Base-by-base conservation (phyloP, 2,797 vertebrate genomes). In the Cynopterus sphinx region DNA sequence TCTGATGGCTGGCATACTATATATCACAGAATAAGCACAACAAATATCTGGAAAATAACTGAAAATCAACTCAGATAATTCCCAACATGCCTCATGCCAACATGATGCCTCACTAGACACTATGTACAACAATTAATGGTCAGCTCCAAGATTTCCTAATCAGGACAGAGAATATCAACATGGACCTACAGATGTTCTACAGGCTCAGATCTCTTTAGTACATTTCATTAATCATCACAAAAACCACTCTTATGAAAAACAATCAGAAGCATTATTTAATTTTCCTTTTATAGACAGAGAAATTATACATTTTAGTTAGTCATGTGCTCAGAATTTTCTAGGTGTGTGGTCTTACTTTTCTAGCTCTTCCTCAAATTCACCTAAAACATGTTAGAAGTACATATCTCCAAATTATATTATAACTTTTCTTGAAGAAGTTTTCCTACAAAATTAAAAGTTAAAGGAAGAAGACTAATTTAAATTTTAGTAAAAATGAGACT, bases 151-250 rank as follows among this genome's bases (percentile, higher is more conserved):
- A 71, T 65, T 83, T 86, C 22, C 71, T 71, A 28, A 51, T 31
- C 79, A 74, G 78, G 73, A 71, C 28, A 77, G 53, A 84, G 22
- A 75, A 46, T 15, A 84, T 78, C 33, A 71, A 61, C 16, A 68
- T n/a, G 51, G 36, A 31, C 59, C 36, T 61, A 53, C 5, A 33
- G 22, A 53, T 39, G 73, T 4, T 36, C 46, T 41, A 68, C 3
- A 59, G 55, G 28, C 51, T 87, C 59, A 73, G 46, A n/a, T 79
- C 31, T 46, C 46, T 41, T 95, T 61, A 63, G 41, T 41, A 6
- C 74, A 87, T 63, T 87, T 93, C 39, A 96, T 65, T 74, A 90
- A 87, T 57, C 43, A 71, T 79, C 15, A 73, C 33, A 88, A 88
- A 91, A 87, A 65, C 33, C 36, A 43, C 39, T 95, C 63, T 61